Evolutionary conservation across 2,797 vertebrate genomes (phyloP).

Genomic region (Chiloscyllium punctatum): DNA sequence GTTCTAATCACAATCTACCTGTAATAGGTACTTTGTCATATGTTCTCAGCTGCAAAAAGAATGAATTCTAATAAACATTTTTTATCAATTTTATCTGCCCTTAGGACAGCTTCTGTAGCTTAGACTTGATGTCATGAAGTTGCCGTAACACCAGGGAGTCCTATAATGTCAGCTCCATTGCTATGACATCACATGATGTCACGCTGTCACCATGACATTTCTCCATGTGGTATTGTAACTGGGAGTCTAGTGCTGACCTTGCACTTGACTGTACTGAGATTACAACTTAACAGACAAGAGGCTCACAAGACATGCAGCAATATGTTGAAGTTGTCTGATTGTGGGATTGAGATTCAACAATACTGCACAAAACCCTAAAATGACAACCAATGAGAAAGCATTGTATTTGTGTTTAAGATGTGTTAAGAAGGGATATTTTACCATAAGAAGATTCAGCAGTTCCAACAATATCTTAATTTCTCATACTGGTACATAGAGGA

Average conservation of each 20-base stretch:
- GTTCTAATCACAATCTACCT: background rate
- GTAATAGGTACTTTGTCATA: background rate
- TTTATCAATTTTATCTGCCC: background rate
- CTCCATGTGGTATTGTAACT: background rate
- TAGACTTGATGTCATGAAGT: background rate
- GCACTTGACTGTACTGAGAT: background rate
- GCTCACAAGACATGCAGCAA: background rate
- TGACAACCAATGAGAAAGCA: background rate
- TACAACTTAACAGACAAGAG: background rate
- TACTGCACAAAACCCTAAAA: background rate
- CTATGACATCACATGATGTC: background rate
- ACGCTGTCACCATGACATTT: background rate
- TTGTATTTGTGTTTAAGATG: background rate
- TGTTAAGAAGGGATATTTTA: background rate
- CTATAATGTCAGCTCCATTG: background rate
- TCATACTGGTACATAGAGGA: background rate
- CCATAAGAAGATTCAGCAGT: background rate
- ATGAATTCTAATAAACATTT: background rate
- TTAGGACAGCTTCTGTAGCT: background rate
- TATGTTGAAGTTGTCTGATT: background rate
- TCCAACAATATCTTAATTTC: background rate
- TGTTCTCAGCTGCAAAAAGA: background rate
- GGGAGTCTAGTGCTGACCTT: no score
- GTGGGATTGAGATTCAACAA: background rate
- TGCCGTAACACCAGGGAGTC: no score